These are phyloP conservation scores for Hyperoplus immaculatus DNA, from an alignment of 2,797 vertebrate species.

Conservation along the genomic window DNA sequence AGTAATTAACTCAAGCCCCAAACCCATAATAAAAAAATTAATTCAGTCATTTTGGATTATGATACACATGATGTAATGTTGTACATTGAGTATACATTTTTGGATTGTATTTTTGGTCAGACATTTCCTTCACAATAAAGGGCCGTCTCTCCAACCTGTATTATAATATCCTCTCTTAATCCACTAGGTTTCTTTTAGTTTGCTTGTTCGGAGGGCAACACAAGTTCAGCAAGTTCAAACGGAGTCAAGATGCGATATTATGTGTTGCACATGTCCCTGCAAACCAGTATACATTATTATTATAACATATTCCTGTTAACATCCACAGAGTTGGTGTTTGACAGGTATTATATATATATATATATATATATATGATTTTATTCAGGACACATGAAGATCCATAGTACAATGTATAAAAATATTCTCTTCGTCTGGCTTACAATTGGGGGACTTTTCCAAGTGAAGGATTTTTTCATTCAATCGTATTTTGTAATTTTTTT, in stretches of 20 bases:
- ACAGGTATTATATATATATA: no score
- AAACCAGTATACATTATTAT: conserved; percentile 11
- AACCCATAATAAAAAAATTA: not conserved
- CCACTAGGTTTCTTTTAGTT: not conserved
- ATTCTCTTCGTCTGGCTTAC: conserved; percentile 23
- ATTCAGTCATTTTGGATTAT: not conserved
- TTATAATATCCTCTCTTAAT: not conserved
- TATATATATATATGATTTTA: no score
- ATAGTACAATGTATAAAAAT: no score
- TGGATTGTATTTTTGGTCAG: not conserved
- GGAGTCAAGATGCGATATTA: conserved; percentile 43
- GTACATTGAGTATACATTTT: not conserved
- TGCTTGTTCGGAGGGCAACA: not conserved
- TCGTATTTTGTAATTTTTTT: not conserved
- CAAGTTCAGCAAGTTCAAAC: conserved; percentile 31
- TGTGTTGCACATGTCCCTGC: conserved; percentile 37
- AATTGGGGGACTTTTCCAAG: not conserved
- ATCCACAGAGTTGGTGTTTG: conserved; percentile 9
- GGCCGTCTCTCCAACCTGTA: not conserved
- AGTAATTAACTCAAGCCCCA: not conserved
- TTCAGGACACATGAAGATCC: no score
- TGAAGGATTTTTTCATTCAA: not conserved
- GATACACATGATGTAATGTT: not conserved
- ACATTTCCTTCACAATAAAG: not conserved
- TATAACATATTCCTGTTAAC: conserved; percentile 27